A percentile compares a stretch with the other conserved stretches of the same genome.
phyloP scores from a whole-genome alignment of 2,888 invertebrate species.

The Drosophila prolongata region DNA sequence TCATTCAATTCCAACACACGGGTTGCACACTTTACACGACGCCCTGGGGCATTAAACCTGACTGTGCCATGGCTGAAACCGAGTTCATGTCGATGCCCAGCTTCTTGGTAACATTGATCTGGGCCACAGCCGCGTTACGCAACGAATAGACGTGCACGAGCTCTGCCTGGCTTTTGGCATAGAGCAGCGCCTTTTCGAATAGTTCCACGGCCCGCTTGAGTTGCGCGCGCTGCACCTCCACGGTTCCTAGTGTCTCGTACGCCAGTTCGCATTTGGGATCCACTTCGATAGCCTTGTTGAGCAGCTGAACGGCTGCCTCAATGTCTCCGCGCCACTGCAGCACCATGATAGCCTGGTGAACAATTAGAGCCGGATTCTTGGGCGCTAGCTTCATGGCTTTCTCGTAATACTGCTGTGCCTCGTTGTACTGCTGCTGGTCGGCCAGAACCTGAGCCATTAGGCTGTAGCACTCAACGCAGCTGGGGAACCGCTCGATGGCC shows the following conservation, averaged over 20 bases:
- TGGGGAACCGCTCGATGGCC: conserved; percentile 91
- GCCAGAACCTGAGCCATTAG: conserved; percentile 95
- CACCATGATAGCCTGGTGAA: conserved; percentile 93
- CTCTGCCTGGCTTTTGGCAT: conserved; percentile 94
- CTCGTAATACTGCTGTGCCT: conserved; percentile 92
- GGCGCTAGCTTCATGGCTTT: conserved; percentile 93
- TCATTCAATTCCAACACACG: conserved; percentile 3
- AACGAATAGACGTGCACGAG: conserved; percentile 95
- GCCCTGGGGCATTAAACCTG: conserved; percentile 51
- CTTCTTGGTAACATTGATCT: conserved; percentile 91
- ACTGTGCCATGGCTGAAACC: conserved; percentile 78
- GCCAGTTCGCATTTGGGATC: conserved; percentile 97
- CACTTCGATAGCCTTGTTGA: conserved; percentile 92
- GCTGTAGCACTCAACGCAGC: conserved; percentile 94
- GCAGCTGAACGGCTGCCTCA: conserved; percentile 90
- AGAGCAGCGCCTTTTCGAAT: conserved; percentile 94
- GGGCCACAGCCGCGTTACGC: conserved; percentile 95
- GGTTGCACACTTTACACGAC: conserved; percentile 41
- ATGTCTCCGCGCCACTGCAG: conserved; percentile 94
- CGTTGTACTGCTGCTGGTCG: conserved; percentile 92
- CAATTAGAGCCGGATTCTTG: conserved; percentile 92
- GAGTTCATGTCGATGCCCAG: conserved; percentile 87
- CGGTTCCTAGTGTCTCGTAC: conserved; percentile 96
- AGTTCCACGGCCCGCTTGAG: conserved; percentile 92
- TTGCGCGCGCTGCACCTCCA: conserved; percentile 96